These are phyloP conservation scores for Acropora yongei DNA, from an alignment of 64 coral and sea anemone species.

Conservation along the genomic window DNA sequence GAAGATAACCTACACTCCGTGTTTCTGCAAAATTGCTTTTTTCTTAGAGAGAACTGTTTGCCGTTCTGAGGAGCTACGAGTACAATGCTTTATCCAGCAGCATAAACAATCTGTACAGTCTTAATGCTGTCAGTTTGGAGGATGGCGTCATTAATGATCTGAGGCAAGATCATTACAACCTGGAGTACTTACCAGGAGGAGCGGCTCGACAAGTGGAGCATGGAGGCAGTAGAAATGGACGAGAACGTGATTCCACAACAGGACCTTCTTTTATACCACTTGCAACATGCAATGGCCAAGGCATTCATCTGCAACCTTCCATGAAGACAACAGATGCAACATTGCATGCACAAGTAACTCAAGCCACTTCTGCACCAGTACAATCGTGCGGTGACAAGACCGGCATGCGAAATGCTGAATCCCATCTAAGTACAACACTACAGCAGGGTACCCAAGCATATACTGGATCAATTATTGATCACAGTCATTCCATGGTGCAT, in stretches of 20 bases:
- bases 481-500: background rate
- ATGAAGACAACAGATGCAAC: background rate
- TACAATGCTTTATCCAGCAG: slow-evolving; percentile 56
- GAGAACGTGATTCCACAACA: background rate
- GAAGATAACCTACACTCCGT: too few species aligned
- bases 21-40: background rate
- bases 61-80: slow-evolving; percentile 64
- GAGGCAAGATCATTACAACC: background rate
- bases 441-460: background rate
- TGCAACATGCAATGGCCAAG: background rate
- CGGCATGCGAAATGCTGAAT: background rate
- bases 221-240: background rate
- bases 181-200: slow-evolving; percentile 25
- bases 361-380: background rate
- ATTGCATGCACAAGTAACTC: background rate
- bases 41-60: slow-evolving; percentile 53
- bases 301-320: background rate
- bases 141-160: background rate
- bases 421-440: background rate
- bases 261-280: slow-evolving; percentile 22
- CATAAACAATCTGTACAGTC: slow-evolving; percentile 49
- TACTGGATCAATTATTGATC: background rate
- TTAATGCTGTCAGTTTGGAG: slow-evolving; percentile 27
- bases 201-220: background rate
- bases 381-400: background rate